phyloP scores from a whole-genome alignment of 2,797 vertebrate genomes.

The Chrysocyon brachyurus region DNA sequence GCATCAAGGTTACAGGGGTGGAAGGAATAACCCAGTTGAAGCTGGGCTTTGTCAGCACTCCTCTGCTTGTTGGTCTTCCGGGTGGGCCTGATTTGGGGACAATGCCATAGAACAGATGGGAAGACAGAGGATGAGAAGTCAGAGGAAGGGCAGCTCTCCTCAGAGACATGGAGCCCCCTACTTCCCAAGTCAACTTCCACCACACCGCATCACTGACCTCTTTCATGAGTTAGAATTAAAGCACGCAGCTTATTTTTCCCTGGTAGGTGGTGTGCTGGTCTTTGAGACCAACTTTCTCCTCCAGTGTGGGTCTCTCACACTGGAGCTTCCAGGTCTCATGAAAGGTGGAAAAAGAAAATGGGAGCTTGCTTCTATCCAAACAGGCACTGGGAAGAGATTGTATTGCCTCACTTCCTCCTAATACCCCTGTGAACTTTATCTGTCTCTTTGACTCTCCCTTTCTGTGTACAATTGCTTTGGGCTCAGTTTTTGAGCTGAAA shows the following conservation, averaged over 20 bases:
- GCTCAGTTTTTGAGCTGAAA: constrained; percentile 43
- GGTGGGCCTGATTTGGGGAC: constrained; percentile 25
- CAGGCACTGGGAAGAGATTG: constrained; percentile 25
- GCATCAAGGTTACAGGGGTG: not conserved
- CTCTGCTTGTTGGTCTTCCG: constrained; percentile 56
- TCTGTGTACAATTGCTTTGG: constrained; percentile 4
- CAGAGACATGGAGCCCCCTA: not conserved
- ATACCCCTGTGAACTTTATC: not conserved
- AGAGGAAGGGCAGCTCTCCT: constrained; percentile 39
- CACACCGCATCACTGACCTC: not conserved
- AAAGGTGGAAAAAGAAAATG: not conserved
- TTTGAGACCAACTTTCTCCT: not conserved
- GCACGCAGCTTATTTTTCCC: not conserved
- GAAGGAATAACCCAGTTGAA: not conserved
- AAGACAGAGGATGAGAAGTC: constrained; percentile 22
- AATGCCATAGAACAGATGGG: not conserved
- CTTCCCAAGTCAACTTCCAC: not conserved
- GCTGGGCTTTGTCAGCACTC: not conserved
- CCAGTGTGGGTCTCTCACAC: not conserved
- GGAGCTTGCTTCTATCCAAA: not conserved
- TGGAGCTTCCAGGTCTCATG: not conserved
- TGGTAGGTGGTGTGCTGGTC: not conserved
- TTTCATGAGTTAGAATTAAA: constrained; percentile 35
- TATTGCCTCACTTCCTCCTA: not conserved
- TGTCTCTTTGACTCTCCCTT: constrained; percentile 8